Base-by-base conservation (phyloP, 2,113 vertebrate species). In the Ovis aries region DNA sequence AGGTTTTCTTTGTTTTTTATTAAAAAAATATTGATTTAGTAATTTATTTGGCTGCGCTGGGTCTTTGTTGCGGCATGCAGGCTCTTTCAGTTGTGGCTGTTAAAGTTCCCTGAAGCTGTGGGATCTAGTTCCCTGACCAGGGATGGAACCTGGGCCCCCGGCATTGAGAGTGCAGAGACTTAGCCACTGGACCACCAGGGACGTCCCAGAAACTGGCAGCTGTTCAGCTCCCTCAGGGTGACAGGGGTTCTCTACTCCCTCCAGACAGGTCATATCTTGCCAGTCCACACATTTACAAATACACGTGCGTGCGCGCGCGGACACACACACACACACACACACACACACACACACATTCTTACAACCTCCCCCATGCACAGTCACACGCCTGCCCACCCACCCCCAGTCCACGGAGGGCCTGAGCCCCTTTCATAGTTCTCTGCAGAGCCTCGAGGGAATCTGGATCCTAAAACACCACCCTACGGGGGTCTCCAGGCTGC, bases 261-360 rank as follows among this genome's bases (percentile, higher is more conserved):
- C 36, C 60, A 59, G 45, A 40, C 10, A 23, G 33, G 52, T 15
- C 45, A 71, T 11, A 6, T 14, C 16, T 84, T 36, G 9, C 9
- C 15, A 6, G 33, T 71, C 5, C 33, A 62, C 2, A 40, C 19
- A 40, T 40, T 71, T 40, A 71, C 67, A 71, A 23, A 21, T 71
- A 40, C 19, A 40, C n/a, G 2, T 10, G 9, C 2, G 33, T 36
- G 71, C 2, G 8, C 0, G 29, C 50, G 50, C 40, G 2, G 36
- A 6, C 85, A 4, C 3, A 23, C 64, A 50, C 50, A 6, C 85
- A 4, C 3, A 23, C 64, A 50, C 50, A 10, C 21, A 1, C 29
- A 25, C 27, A 19, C 52, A 12, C 52, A 33, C 43, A 14, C 50
- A 14, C 50, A 31, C 50, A 9, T 17, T 5, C n/a, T 31, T 29